Percentiles rank a stretch among this genome's conserved stretches.
These are phyloP conservation scores for Regulus satrapa DNA, from an alignment of 2,113 vertebrate genomes.

Conservation along the genomic window DNA sequence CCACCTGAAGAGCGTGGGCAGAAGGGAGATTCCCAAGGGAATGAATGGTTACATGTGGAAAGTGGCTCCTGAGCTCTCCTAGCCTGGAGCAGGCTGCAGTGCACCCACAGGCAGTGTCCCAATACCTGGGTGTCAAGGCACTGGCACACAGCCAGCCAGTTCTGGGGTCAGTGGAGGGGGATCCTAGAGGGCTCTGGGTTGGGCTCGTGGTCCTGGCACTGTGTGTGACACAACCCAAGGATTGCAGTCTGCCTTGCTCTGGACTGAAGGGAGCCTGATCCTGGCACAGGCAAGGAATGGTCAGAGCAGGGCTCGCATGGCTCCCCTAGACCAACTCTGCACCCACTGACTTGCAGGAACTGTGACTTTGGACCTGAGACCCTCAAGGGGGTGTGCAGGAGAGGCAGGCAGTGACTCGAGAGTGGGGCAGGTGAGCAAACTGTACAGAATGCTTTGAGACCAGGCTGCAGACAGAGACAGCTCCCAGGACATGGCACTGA, in stretches of 20 bases:
- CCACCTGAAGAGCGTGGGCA: not conserved
- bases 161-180: not conserved
- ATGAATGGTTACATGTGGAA: not conserved
- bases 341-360: not conserved
- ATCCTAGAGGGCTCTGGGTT: not conserved
- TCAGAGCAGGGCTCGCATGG: not conserved
- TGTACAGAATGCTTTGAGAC: not conserved
- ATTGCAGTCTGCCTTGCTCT: not conserved
- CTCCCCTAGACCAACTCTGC: not conserved
- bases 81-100: not conserved
- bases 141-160: not conserved
- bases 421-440: not conserved
- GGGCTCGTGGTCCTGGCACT: not conserved
- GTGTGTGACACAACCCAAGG: not conserved
- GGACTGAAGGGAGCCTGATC: not conserved
- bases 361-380: not conserved
- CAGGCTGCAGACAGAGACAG: not conserved
- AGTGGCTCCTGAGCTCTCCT: not conserved
- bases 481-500: not conserved
- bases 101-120: not conserved
- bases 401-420: not conserved
- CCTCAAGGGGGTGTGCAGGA: not conserved
- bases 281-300: not conserved
- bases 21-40: not conserved
- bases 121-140: not conserved